phyloP scores from a whole-genome alignment of 2,888 invertebrate genomes.

The Mimas tiliae region DNA sequence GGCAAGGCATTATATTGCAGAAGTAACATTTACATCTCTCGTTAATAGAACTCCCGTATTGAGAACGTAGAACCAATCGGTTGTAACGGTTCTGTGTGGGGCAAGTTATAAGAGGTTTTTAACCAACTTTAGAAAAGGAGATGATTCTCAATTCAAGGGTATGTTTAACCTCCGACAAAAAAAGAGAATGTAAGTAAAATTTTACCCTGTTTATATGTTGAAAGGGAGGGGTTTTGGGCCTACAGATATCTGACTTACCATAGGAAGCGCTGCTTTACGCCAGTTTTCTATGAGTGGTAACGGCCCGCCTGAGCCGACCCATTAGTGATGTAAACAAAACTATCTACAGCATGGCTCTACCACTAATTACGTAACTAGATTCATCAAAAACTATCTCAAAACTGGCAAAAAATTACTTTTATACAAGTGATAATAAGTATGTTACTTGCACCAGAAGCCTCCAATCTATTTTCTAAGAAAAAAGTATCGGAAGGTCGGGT shows the following conservation, averaged over 20 bases:
- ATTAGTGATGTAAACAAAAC: too few species aligned
- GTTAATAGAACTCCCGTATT: constrained; percentile 25
- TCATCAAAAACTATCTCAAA: too few species aligned
- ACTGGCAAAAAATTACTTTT: not conserved
- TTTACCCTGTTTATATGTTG: too few species aligned
- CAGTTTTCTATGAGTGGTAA: too few species aligned
- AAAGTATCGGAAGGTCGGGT: constrained; percentile 31
- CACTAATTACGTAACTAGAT: too few species aligned
- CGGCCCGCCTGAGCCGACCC: too few species aligned
- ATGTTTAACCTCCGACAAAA: not conserved
- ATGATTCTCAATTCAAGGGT: not conserved
- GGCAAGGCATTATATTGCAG: constrained; percentile 11
- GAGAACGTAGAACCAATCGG: constrained; percentile 31
- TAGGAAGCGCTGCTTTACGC: too few species aligned
- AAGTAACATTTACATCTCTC: constrained; percentile 22
- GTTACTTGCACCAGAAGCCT: constrained; percentile 33
- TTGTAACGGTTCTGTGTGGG: constrained; percentile 30
- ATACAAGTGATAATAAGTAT: not conserved
- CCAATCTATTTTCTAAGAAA: constrained; percentile 45
- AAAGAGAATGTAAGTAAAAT: too few species aligned
- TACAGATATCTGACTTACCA: too few species aligned
- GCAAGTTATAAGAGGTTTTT: constrained; percentile 24
- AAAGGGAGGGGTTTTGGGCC: too few species aligned
- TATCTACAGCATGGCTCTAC: too few species aligned
- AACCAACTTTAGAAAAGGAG: too few species aligned